Conservation (phyloP, 2,113 vertebrate genomes). For the Forbesichthys agassizii region DNA sequence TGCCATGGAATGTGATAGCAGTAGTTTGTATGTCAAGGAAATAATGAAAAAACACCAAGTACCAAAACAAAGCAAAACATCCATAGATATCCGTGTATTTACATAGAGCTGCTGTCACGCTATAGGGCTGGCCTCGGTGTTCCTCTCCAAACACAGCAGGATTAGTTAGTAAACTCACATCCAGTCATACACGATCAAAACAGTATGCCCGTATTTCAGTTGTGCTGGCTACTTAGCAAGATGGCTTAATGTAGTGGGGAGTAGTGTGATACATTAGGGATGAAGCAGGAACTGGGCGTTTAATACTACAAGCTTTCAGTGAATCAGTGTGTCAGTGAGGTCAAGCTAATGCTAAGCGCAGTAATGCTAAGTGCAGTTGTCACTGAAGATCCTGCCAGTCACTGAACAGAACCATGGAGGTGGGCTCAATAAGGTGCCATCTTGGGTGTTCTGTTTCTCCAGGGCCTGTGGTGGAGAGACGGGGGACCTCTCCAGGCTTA, state of each 20-base stretch:
- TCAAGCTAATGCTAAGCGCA: neutral
- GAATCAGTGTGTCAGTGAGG: neutral
- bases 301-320: neutral
- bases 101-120: conserved; percentile 48
- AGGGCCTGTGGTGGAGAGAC: conserved; percentile 38
- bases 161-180: conserved; percentile 44
- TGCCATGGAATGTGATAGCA: conserved; percentile 30
- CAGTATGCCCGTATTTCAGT: conserved; percentile 47
- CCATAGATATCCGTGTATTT: conserved; percentile 39
- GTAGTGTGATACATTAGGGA: conserved; percentile 23
- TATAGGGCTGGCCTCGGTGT: conserved; percentile 23
- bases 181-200: conserved; percentile 56
- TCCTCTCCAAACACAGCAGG: conserved; percentile 41
- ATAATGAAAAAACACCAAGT: neutral
- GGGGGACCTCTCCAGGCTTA: conserved; percentile 39
- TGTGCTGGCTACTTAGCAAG: conserved; percentile 41
- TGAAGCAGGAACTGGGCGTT: neutral
- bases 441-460: conserved; percentile 42
- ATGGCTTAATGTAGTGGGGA: conserved; percentile 34
- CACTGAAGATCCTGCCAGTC: neutral
- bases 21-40: conserved; percentile 28
- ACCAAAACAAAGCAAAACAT: conserved; percentile 19
- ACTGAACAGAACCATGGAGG: neutral
- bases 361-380: neutral
- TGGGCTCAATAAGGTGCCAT: conserved; percentile 19